Evolutionary conservation across 2,888 invertebrate genomes (phyloP).

Genomic region (Sesia bembeciformis): DNA sequence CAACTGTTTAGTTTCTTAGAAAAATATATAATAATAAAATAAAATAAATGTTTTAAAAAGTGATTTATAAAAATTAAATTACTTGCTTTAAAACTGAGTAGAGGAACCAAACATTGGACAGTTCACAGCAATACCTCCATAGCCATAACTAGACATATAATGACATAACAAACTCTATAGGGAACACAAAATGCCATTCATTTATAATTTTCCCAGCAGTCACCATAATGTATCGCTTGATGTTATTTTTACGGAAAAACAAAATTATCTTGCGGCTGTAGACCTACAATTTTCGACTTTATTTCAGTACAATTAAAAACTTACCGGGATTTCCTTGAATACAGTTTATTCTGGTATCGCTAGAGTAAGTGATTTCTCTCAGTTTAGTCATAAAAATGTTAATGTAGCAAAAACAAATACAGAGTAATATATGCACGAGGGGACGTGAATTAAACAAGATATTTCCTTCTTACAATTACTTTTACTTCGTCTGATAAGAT

Average conservation of each 20-base stretch:
- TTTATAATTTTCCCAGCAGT: constrained; percentile 14
- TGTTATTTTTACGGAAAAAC: constrained; percentile 1
- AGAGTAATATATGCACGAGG: constrained; percentile 64
- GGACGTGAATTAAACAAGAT: constrained; percentile 45
- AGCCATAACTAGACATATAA: too few relatives aligned
- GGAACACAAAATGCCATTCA: background rate
- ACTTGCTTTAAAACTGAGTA: too few relatives aligned
- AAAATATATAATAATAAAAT: too few relatives aligned
- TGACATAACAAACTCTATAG: background rate
- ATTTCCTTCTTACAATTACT: constrained; percentile 18
- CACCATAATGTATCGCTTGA: constrained; percentile 10
- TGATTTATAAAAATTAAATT: too few relatives aligned
- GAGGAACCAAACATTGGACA: too few relatives aligned
- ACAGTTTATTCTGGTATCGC: constrained; percentile 8
- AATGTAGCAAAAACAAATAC: constrained; percentile 70
- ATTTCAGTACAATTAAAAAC: background rate
- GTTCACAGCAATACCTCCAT: too few relatives aligned
- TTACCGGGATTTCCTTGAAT: background rate
- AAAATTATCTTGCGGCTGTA: background rate
- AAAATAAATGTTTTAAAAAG: too few relatives aligned
- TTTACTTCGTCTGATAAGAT: constrained; percentile 3
- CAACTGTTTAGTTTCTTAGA: too few relatives aligned
- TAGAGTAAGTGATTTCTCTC: constrained; percentile 61
- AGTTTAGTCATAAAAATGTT: constrained; percentile 73
- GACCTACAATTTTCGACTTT: background rate